Base-by-base conservation (phyloP, 2,888 invertebrate species). In the Dolichomitus sp. region DNA sequence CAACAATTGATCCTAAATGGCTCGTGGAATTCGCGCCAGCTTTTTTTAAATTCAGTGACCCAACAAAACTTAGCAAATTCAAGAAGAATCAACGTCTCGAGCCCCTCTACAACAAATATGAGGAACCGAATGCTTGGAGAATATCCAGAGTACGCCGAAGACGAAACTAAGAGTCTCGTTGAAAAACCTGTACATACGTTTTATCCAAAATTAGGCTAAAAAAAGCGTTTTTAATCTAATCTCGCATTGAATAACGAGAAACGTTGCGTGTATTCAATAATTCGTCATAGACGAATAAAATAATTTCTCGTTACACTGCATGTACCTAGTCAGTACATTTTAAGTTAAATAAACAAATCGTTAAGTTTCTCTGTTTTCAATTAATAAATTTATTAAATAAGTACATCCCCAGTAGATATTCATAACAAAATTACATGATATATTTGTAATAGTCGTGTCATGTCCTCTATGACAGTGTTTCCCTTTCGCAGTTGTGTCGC, bases 61-160 rank as follows among this genome's bases (percentile, higher is more conserved):
- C 99, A 2, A 99, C 99, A 0, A 99, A 99, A 93, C 95, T 99
- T 42, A 99, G 99, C 93, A 99, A 99, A 92, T 99, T 99, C 94
- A 99, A 99, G 96, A 99, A 99, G 94, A 99, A 99, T 94, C 99
- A 99, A 95, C 96, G 99, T 84, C 95, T 99, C 85, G 99, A 99
- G 91, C 99, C 99, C 0, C 95, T 99, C 3, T 99, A 98, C 94
- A 99, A 99, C 94, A 99, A 99, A 94, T 99, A 99, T 91, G 99
- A 99, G 94, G 99, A 99, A 93, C 98, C 99, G 0, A 99, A 99
- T 93, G 98, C 99, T 0, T 99, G 99, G 99, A 96, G 99, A 94
- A 99, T 99, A 94, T 99, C 99, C 0, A 95, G 98, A 87, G 98
- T 98, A 27, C 95, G 98, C 66, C 95, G 98, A 90, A 95, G 98